These are phyloP conservation scores for Lingula anatina DNA, from an alignment of 2,888 invertebrate genomes.

Conservation along the genomic window DNA sequence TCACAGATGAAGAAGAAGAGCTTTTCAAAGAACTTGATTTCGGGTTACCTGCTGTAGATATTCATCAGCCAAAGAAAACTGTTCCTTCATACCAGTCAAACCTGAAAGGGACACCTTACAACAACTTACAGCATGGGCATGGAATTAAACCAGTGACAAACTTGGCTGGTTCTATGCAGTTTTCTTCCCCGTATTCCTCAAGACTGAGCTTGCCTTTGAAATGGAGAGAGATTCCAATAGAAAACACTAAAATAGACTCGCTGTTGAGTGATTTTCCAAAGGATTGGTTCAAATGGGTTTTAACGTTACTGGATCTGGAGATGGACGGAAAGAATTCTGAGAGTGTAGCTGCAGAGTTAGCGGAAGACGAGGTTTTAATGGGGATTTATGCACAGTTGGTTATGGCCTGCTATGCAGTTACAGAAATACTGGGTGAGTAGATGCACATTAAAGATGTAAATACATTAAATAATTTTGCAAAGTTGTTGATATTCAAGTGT, in stretches of 20 bases:
- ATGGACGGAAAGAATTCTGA: constrained; percentile 22
- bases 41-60: constrained; percentile 39
- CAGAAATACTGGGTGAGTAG: constrained; percentile 13
- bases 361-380: constrained; percentile 28
- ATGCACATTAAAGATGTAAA: too few relatives aligned
- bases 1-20: constrained; percentile 26
- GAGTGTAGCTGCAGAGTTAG: constrained; percentile 28
- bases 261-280: constrained; percentile 31
- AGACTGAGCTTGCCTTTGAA: constrained; percentile 34
- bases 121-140: not conserved
- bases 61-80: constrained; percentile 12
- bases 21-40: constrained; percentile 34
- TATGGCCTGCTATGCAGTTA: constrained; percentile 43
- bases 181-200: constrained; percentile 35
- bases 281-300: constrained; percentile 40
- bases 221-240: constrained; percentile 41
- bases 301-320: constrained; percentile 27
- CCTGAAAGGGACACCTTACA: not conserved
- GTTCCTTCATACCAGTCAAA: not conserved
- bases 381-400: constrained; percentile 40
- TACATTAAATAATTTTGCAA: too few relatives aligned
- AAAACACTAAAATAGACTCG: constrained; percentile 30
- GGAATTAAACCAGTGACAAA: constrained; percentile 32
- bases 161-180: constrained; percentile 37
- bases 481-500: too few relatives aligned